Percentiles rank a stretch among this genome's conserved stretches.
These are phyloP conservation scores for Troides helena DNA, from an alignment of 2,888 invertebrate species.

Conservation along the genomic window DNA sequence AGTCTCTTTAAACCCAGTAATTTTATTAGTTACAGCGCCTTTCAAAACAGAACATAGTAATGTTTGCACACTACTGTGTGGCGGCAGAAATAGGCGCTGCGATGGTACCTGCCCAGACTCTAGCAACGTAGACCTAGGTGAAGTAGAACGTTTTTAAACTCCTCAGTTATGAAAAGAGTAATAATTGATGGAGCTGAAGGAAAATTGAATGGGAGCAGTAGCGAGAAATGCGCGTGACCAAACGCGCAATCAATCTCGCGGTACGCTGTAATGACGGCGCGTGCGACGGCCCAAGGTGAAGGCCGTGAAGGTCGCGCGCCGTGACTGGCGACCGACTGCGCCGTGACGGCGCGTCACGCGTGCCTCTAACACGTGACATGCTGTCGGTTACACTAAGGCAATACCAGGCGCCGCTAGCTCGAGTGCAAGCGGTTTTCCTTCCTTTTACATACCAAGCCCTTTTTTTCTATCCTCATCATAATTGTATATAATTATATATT, in stretches of 20 bases:
- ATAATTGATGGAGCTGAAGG: neutral
- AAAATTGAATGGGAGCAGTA: slow-evolving; percentile 37
- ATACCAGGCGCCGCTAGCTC: slow-evolving; percentile 9
- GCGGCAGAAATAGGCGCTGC: no score
- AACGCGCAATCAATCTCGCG: slow-evolving; percentile 58
- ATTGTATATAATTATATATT: no score
- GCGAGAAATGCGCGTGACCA: slow-evolving; percentile 58
- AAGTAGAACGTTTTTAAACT: no score
- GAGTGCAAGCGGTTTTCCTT: neutral
- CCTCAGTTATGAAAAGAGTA: neutral
- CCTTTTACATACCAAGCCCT: slow-evolving; percentile 4
- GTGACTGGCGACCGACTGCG: slow-evolving; percentile 32
- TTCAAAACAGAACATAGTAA: no score
- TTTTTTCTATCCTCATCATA: neutral
- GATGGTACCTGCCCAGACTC: no score
- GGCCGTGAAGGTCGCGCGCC: slow-evolving; percentile 49
- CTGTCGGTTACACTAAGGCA: neutral
- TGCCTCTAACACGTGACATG: slow-evolving; percentile 44
- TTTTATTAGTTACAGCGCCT: no score
- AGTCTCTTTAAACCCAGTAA: no score
- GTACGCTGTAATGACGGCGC: slow-evolving; percentile 48
- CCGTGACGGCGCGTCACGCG: slow-evolving; percentile 51
- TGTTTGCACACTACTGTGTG: no score
- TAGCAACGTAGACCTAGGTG: no score
- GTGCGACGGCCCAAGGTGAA: slow-evolving; percentile 63